Conservation (phyloP, 2,797 vertebrate genomes). For the Perodicticus potto region DNA sequence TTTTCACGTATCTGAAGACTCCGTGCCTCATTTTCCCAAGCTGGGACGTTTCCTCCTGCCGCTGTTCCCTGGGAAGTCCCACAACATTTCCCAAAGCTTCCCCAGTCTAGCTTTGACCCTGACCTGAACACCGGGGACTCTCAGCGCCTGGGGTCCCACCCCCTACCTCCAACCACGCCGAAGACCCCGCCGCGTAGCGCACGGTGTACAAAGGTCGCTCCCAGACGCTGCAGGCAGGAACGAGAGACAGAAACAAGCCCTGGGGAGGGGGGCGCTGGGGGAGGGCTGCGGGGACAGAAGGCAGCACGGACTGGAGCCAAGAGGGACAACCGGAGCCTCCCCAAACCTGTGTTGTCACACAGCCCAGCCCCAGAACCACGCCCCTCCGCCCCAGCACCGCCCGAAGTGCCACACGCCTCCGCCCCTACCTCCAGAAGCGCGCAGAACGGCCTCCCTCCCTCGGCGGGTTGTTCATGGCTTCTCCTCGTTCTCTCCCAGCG, state of each 20-base stretch:
- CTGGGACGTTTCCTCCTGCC: not conserved
- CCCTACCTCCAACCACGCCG: not conserved
- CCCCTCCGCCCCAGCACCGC: not conserved
- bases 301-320: no score
- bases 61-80: not conserved
- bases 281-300: not conserved
- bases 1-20: no score
- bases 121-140: no score
- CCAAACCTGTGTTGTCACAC: not conserved
- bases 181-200: no score
- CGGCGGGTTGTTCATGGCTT: slow-evolving; percentile 60
- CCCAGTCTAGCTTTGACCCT: not conserved
- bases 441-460: slow-evolving; percentile 60
- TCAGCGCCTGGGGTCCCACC: not conserved
- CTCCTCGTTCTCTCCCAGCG: not conserved
- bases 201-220: not conserved
- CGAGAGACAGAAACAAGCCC: not conserved
- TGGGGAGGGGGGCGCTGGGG: not conserved
- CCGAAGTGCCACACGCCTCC: not conserved
- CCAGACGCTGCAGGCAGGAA: not conserved
- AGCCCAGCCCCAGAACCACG: not conserved
- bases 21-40: not conserved
- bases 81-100: not conserved
- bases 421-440: slow-evolving; percentile 75
- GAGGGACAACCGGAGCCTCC: not conserved